Percentiles rank a stretch among this genome's conserved stretches.
These are phyloP conservation scores for Channa argus DNA, from an alignment of 2,113 vertebrate genomes.

Conservation along the genomic window DNA sequence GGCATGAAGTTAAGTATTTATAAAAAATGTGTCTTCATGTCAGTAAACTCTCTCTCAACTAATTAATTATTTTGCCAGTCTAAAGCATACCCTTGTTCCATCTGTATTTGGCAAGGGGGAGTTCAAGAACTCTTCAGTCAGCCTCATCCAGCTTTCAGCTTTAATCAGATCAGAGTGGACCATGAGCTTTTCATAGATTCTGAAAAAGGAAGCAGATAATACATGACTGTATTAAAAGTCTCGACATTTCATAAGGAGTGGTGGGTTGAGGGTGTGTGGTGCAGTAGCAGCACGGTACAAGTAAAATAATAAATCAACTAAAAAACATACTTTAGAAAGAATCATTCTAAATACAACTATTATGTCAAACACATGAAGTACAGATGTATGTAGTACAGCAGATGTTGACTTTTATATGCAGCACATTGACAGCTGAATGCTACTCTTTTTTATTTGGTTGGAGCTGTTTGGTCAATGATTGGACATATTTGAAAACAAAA, in stretches of 20 bases:
- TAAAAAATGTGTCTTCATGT: too few relatives aligned
- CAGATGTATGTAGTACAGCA: too few relatives aligned
- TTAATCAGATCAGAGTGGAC: constrained; percentile 95
- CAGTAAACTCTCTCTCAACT: too few relatives aligned
- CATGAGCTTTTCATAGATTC: constrained; percentile 95
- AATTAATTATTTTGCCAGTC: too few relatives aligned
- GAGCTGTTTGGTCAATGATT: background rate
- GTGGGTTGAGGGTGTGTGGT: too few relatives aligned
- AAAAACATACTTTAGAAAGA: too few relatives aligned
- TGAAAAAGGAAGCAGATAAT: constrained; percentile 59
- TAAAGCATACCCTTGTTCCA: constrained; percentile 85
- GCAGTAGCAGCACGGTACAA: too few relatives aligned
- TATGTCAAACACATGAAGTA: too few relatives aligned
- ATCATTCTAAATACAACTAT: too few relatives aligned
- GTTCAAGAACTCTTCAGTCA: constrained; percentile 92
- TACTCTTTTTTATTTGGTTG: background rate
- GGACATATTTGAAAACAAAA: background rate
- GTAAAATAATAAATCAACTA: too few relatives aligned
- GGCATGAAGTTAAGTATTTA: background rate
- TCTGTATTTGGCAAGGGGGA: constrained; percentile 86
- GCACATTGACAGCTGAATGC: background rate
- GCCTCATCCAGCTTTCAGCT: constrained; percentile 92
- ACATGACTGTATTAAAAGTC: background rate
- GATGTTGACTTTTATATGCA: background rate
- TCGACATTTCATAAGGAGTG: too few relatives aligned